Base-by-base conservation (phyloP, 2,888 invertebrate genomes). In the Spatulosminthurus flaviceps region DNA sequence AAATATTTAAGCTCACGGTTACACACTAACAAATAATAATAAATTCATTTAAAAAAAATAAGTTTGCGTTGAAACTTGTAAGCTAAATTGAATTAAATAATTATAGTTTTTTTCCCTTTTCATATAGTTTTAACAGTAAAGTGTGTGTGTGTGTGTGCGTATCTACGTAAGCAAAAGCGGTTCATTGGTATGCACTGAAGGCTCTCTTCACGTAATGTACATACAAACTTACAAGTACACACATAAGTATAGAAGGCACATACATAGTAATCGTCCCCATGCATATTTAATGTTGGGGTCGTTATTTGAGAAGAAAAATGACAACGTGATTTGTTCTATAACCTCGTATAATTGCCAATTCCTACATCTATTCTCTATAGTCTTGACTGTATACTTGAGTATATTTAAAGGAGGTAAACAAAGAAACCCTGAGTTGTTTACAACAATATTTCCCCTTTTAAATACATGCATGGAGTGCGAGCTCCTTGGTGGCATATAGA, bases 381-480 rank as follows among this genome's bases (percentile, higher is more conserved):
- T 61, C 5, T 7, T 61, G 61, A 21, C n/a, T 64, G 24, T 64
- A 64, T 64, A 26, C 64, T 22, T 64, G 11, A 24, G 24, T 22
- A 64, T n/a, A n/a, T 60, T 61, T 41, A 71, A 28, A 69, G 24
- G 7, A 71, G 21, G 61, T 74, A 60, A 60, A 60, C 61, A 74
- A 74, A 60, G 74, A 61, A 61, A 74, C 74, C 74, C 74, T 74
- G 74, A 74, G 21, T 60, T 74, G 74, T 74, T 74, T 74, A 74
- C 74, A 70, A 64, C 26, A 26, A 64, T n/a, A n/a, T 64, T 64
- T 64, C 28, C 70, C 70, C 70, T 70, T 69, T 34, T 69, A n/a
- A 34, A 4, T 42, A 70, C n/a, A 22, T 41, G 70, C 13, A 21
- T 41, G 41, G 19, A 29, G 66, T 22, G 60, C 60, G 66, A 5